These are phyloP conservation scores for Galbula dea DNA, from an alignment of 2,113 vertebrate genomes.

Conservation along the genomic window DNA sequence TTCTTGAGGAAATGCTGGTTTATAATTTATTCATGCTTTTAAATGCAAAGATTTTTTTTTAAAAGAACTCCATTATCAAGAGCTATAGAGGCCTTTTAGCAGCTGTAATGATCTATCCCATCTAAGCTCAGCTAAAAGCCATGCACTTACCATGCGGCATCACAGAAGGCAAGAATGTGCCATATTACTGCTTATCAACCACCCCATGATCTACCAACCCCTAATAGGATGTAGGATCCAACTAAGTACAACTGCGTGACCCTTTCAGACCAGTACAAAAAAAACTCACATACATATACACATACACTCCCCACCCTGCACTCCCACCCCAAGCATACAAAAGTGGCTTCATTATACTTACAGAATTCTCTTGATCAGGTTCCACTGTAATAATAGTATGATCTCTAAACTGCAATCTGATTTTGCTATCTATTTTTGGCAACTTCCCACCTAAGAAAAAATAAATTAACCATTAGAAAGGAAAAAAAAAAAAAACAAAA, in stretches of 20 bases:
- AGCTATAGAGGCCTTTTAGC: background rate
- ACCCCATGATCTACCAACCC: background rate
- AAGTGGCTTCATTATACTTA: conserved; percentile 63
- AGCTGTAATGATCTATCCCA: background rate
- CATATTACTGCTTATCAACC: rapidly evolving
- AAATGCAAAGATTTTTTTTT: background rate
- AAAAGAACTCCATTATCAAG: background rate
- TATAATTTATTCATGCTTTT: background rate
- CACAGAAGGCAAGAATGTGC: background rate
- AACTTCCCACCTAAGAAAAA: conserved; percentile 72
- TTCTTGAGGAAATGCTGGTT: background rate
- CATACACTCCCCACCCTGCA: background rate
- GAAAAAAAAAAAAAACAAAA: too few species aligned
- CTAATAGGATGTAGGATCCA: background rate
- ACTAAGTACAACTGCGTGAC: background rate
- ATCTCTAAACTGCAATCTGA: conserved; percentile 79
- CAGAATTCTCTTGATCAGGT: conserved; percentile 71
- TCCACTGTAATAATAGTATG: conserved; percentile 79
- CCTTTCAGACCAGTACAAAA: background rate
- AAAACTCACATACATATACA: rapidly evolving
- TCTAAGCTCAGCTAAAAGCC: background rate
- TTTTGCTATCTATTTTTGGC: conserved; percentile 78
- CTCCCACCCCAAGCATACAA: background rate
- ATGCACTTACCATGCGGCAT: background rate
- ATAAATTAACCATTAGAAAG: background rate